Conservation (phyloP, 2,797 vertebrate species). For the Nannoperca obscura region DNA sequence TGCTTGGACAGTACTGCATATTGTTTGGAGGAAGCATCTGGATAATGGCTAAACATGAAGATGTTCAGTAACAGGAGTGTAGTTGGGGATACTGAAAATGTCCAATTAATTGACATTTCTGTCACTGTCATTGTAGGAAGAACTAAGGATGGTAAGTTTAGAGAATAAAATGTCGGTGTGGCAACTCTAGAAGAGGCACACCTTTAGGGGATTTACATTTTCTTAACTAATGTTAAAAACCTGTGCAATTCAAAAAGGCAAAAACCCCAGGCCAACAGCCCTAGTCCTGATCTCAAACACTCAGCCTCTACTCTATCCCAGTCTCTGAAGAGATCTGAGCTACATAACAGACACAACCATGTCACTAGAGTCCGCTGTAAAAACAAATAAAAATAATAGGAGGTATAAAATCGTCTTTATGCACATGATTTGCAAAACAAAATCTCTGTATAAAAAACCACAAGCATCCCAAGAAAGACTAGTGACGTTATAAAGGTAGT, state of each 20-base stretch:
- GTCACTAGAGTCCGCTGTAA: conserved; percentile 58
- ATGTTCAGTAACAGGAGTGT: conserved; percentile 2
- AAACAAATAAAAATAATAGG: conserved; percentile 60
- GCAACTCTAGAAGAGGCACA: conserved; percentile 33
- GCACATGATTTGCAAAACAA: conserved; percentile 60
- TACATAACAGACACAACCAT: conserved; percentile 53
- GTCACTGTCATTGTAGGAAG: background rate
- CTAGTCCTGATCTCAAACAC: conserved; percentile 53
- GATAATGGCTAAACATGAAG: conserved; percentile 21
- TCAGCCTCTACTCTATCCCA: conserved; percentile 33
- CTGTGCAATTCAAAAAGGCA: conserved; percentile 86
- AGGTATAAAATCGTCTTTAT: conserved; percentile 81
- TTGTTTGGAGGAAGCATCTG: conserved; percentile 51
- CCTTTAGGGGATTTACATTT: conserved; percentile 32
- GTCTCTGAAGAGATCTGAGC: conserved; percentile 47
- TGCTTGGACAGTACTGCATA: conserved; percentile 78
- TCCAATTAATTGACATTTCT: conserved; percentile 1
- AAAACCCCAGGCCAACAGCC: conserved; percentile 70
- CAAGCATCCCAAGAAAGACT: conserved; percentile 63
- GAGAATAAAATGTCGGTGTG: conserved; percentile 9
- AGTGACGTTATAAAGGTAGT: conserved; percentile 62
- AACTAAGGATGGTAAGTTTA: background rate
- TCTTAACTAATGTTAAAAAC: conserved; percentile 58
- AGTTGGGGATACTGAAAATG: conserved; percentile 10
- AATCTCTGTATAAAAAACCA: conserved; percentile 67